Conservation (phyloP, 2,113 vertebrate species). For the Boulengeromyrus knoepffleri region DNA sequence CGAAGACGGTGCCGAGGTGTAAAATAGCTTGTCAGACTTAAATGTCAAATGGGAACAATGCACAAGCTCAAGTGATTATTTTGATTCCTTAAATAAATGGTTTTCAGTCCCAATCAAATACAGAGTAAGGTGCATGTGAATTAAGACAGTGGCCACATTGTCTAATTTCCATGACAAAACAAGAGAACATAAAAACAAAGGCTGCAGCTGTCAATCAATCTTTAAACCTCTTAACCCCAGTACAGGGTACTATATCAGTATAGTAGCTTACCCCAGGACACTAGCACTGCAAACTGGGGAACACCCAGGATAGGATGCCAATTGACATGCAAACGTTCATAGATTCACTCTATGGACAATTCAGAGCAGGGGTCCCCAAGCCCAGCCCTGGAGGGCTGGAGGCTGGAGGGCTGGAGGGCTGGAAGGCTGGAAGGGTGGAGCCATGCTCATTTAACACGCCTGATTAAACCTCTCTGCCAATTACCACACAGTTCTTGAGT, state of each 20-base stretch:
- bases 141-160: not conserved
- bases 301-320: not conserved
- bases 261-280: not conserved
- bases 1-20: not conserved
- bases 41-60: not conserved
- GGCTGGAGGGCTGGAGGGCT: too few species aligned
- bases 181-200: not conserved
- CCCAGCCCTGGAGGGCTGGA: not conserved
- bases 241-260: not conserved
- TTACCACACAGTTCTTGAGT: not conserved
- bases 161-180: not conserved
- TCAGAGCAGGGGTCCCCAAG: not conserved
- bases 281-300: not conserved
- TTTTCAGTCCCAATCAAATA: not conserved
- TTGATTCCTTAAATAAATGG: slow-evolving; percentile 3
- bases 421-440: not conserved
- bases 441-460: not conserved
- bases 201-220: not conserved
- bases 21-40: slow-evolving; percentile 9
- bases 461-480: not conserved
- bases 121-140: not conserved
- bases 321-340: not conserved
- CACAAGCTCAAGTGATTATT: not conserved
- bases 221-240: not conserved
- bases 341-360: not conserved